Percentiles rank a stretch among this genome's conserved stretches.
phyloP scores from a whole-genome alignment of 1,140 invertebrate genomes.

The Bilobella aurantiaca region DNA sequence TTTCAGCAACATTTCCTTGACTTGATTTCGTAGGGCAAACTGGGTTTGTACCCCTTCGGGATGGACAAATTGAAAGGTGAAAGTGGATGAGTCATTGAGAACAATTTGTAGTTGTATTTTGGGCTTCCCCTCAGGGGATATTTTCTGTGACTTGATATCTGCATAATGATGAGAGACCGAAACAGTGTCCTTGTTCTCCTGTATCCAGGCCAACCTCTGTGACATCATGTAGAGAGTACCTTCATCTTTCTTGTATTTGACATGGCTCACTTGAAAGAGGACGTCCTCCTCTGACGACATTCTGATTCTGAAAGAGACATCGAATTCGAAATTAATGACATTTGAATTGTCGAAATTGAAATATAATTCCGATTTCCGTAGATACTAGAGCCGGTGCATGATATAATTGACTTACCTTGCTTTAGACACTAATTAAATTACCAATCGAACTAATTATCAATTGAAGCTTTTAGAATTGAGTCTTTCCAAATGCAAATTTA shows the following conservation, averaged over 20 bases:
- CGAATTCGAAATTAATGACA: too few species aligned
- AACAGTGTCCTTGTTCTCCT: constrained; percentile 73
- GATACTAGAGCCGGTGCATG: neutral
- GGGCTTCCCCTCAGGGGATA: constrained; percentile 93
- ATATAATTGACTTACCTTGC: too few species aligned
- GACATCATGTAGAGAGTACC: constrained; percentile 93
- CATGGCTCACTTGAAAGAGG: constrained; percentile 77
- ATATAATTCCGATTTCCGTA: neutral
- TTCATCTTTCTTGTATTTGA: constrained; percentile 91
- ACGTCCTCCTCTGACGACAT: constrained; percentile 84
- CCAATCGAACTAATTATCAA: too few species aligned
- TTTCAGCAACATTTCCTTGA: constrained; percentile 85
- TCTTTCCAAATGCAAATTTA: too few species aligned
- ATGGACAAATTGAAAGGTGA: constrained; percentile 97
- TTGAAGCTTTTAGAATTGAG: too few species aligned
- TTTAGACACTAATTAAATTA: too few species aligned
- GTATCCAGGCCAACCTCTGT: constrained; percentile 83
- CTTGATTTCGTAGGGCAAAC: constrained; percentile 78
- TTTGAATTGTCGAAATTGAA: too few species aligned
- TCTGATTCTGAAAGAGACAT: too few species aligned
- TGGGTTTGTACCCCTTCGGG: constrained; percentile 67
- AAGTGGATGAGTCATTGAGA: constrained; percentile 81
- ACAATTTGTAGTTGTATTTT: constrained; percentile 99
- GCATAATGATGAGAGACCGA: constrained; percentile 85
- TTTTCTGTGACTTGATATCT: constrained; percentile 96